Base-by-base conservation (phyloP, 2,113 vertebrate species). In the Ariopsis seemanni region DNA sequence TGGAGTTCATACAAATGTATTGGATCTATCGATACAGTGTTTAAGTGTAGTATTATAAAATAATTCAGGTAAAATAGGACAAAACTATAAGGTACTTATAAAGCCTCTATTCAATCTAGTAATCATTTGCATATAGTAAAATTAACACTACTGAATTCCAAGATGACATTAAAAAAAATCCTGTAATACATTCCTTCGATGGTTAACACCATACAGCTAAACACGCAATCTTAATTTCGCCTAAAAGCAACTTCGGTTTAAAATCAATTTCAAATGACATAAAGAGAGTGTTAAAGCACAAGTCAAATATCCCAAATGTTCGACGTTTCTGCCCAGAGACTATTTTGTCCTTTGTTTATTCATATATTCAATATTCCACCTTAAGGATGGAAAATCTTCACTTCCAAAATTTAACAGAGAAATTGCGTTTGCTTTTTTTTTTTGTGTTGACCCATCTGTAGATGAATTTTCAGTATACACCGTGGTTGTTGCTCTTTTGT, bases 401-500 rank as follows among this genome's bases (percentile, higher is more conserved):
- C 2, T 20, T 60, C 0, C 8, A 62, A 42, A 82, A 62, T 42
- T 42, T 60, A 42, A 22, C 15, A 60, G 27, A 58, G 30, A 60
- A 58, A 58, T 18, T 30, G 8, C 15, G 10, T 58, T 48, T 42
- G 42, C 42, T 42, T 42, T 67, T 67, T 42, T 20, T 86, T 78
- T 63, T 25, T n/a, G 2, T 42, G 14, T 5, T 20, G 34, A 52
- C 25, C 48, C 17, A 12, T 55, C 42, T 86, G 53, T 17, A 22
- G 27, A 65, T 67, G 18, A 71, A 42, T 87, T 60, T 82, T 74
- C 20, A n/a, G 42, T 77, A 55, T 42, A 60, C 7, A 52, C 22
- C 17, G 58, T 15, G 42, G 63, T 52, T 72, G 27, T 60, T 27
- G 20, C 25, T 63, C 67, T 87, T 84, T 87, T 65, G 80, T 82